phyloP scores from a whole-genome alignment of 2,888 invertebrate genomes.

The Cephonodes hylas region DNA sequence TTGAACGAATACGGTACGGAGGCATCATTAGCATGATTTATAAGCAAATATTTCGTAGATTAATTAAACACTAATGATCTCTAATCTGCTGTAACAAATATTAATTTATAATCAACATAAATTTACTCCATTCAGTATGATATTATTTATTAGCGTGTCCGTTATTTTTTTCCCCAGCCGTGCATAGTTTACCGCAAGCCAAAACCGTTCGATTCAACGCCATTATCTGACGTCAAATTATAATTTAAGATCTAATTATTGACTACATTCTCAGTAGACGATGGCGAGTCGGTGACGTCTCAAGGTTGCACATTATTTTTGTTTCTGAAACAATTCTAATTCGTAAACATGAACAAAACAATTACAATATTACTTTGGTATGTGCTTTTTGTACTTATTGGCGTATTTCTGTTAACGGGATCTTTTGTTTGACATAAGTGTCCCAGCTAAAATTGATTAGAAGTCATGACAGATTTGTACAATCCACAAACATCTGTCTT shows the following conservation, averaged over 20 bases:
- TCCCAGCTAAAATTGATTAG: no score
- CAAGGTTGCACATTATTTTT: background rate
- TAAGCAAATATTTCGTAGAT: background rate
- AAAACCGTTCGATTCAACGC: constrained; percentile 1
- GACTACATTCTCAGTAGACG: constrained; percentile 1
- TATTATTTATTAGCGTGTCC: background rate
- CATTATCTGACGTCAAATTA: constrained; percentile 6
- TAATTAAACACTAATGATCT: background rate
- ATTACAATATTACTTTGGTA: background rate
- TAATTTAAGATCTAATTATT: constrained; percentile 11
- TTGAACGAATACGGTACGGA: background rate
- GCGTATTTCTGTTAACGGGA: no score
- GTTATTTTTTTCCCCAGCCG: background rate
- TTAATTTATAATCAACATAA: background rate
- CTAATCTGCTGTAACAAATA: background rate
- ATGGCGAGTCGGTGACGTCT: background rate
- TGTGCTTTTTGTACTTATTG: no score
- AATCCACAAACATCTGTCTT: no score
- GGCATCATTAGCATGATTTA: background rate
- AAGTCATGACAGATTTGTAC: no score
- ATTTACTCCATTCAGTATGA: background rate
- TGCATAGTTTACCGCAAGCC: constrained; percentile 1
- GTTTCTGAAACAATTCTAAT: background rate
- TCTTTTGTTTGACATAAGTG: no score
- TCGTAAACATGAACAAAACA: background rate